Conservation (phyloP, 2,113 vertebrate species). For the Muntiacus reevesi region DNA sequence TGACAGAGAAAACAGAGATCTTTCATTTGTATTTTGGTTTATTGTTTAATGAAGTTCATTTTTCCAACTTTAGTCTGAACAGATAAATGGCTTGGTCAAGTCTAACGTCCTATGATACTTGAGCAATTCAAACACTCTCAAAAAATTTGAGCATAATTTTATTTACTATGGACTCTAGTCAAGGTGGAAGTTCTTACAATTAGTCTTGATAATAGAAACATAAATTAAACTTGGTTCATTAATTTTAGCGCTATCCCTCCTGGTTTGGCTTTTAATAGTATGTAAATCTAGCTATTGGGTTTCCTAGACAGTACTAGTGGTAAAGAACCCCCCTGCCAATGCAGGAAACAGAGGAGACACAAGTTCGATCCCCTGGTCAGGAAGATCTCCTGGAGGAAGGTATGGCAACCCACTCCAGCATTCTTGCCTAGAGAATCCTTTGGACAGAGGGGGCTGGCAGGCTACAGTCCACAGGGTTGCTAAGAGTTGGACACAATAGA, state of each 20-base stretch:
- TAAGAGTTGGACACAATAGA: not conserved
- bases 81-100: conserved; percentile 39
- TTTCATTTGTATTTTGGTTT: conserved; percentile 17
- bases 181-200: conserved; percentile 47
- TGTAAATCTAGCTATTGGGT: conserved; percentile 3
- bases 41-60: conserved; percentile 34
- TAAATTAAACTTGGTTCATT: conserved; percentile 58
- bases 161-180: conserved; percentile 56
- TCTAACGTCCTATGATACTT: conserved; percentile 46
- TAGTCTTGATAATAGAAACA: conserved; percentile 59
- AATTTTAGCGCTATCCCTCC: conserved; percentile 45
- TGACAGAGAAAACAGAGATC: not conserved
- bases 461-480: not conserved
- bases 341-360: not conserved
- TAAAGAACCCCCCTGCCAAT: not conserved
- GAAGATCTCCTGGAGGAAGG: not conserved
- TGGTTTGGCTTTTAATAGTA: conserved; percentile 44
- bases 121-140: conserved; percentile 33
- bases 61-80: conserved; percentile 9
- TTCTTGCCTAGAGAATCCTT: not conserved
- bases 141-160: conserved; percentile 50
- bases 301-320: not conserved
- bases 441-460: not conserved
- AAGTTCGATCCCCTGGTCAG: not conserved
- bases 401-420: not conserved